Base-by-base conservation (phyloP, 2,888 invertebrate species). In the Chrysina gloriosa region DNA sequence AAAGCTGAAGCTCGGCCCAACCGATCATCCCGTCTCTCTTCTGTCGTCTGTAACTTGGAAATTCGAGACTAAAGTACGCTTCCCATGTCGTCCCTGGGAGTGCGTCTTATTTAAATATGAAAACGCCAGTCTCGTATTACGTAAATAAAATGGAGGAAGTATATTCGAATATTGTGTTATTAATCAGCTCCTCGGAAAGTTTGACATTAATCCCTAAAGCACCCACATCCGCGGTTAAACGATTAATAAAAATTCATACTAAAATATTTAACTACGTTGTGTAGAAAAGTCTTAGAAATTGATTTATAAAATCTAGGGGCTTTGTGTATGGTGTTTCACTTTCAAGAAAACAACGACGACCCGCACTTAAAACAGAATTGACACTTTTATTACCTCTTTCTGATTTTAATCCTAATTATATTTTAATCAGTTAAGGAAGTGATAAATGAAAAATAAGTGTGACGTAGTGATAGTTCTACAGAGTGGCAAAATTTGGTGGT, bases 61-160 rank as follows among this genome's bases (percentile, higher is more conserved):
- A 58, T 25, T 58, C 14, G 7, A 61, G 42, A 61, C 42, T 61
- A 21, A 45, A 61, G 42, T 61, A 19, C 42, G 23, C 14, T 23
- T 45, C 58, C 4, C 36, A 29, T 9, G 31, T 19, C 19, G 16
- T 56, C 36, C 11, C 39, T 11, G n/a, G 39, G 6, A 27, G 19
- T 42, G 58, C 45, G 45, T 61, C 58, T 42, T 61, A 61, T 61
- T 61, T 39, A 42, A 61, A 61, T 27, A 42, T 42, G 58, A 11
- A 42, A 58, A 27, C 27, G 42, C 29, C 58, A 27, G 58, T 27
- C 19, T 31, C 11, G 48, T 9, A 52, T 52, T 29, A 52, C 2
- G 14, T 29, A 52, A 31, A 34, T 31, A 52, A 52, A 52, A 52
- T 45, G n/a, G 11, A 9, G 16, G 31, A 52, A 16, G 3, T 9